Base-by-base conservation (phyloP, 1,140 invertebrate species). In the Chironomus tepperi region DNA sequence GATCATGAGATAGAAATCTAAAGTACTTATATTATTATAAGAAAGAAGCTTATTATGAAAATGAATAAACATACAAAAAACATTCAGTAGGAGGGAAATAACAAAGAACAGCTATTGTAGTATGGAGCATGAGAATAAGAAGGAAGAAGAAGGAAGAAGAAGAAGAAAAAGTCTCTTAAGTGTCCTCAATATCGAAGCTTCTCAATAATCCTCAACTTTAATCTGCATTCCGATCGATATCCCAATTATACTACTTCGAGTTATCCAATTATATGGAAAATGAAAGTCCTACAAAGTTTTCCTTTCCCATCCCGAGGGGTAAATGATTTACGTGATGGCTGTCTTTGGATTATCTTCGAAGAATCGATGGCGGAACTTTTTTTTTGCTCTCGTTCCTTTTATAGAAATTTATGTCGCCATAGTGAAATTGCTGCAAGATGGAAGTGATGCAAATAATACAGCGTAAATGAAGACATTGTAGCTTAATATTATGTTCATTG, bases 141-240 rank as follows among this genome's bases (percentile, higher is more conserved):
- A 34, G 24, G 24, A 34, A 34, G 24, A 34, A 34, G 24, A 34
- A 34, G 24, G 5, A 34, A 5, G n/a, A n/a, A n/a, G n/a, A n/a
- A n/a, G n/a, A n/a, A 34, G 5, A 34, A 34, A 34, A 34, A 34
- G 24, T 47, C 15, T 47, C 43, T 47, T 10, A 47, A 57, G 47
- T 57, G 47, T 57, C 47, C 47, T 57, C 47, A n/a, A 57, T 57
- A 12, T 57, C 47, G n/a, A 57, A 57, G 47, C 47, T 57, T 57
- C 9, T n/a, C 12, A 57, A 57, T 12, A 57, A 57, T 57, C 47
- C 47, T 57, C 12, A 57, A 57, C 47, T 57, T 57, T 57, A 57
- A 57, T 57, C 47, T 57, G 47, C 9, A n/a, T 57, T 57, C 47
- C 47, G 47, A 57, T 57, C 47, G 47, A 57, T 57, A 57, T 57